Evolutionary conservation across 2,797 vertebrate genomes (phyloP).

Genomic region (Podarcis lilfordi): DNA sequence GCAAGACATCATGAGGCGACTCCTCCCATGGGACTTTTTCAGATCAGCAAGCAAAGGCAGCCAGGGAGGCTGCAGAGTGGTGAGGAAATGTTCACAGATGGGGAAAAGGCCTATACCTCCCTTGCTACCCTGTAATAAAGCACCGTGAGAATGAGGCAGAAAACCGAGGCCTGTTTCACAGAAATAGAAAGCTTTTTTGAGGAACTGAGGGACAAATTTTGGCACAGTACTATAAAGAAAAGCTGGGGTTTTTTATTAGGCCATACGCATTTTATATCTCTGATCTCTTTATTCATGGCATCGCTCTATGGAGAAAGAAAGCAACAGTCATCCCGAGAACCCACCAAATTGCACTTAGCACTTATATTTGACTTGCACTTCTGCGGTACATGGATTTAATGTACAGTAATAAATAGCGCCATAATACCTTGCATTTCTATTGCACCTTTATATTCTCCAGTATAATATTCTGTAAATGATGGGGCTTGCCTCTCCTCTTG

Average conservation of each 20-base stretch:
- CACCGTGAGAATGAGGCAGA: too few relatives aligned
- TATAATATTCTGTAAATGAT: slow-evolving; percentile 12
- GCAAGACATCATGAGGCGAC: too few relatives aligned
- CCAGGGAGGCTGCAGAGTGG: too few relatives aligned
- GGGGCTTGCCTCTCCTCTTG: background rate
- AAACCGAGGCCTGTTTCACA: too few relatives aligned
- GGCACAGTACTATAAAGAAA: background rate
- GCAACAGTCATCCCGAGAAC: background rate
- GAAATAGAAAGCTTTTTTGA: too few relatives aligned
- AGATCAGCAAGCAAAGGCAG: too few relatives aligned
- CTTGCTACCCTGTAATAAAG: too few relatives aligned
- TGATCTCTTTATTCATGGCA: slow-evolving; percentile 17
- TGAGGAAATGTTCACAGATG: too few relatives aligned
- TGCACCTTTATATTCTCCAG: background rate
- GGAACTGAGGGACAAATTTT: too few relatives aligned
- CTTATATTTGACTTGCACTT: slow-evolving; percentile 29
- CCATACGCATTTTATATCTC: slow-evolving; percentile 18
- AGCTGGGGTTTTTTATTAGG: slow-evolving; percentile 8
- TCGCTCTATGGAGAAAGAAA: slow-evolving; percentile 11
- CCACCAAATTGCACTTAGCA: slow-evolving; percentile 23
- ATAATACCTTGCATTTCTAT: slow-evolving; percentile 26
- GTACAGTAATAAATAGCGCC: slow-evolving; percentile 8
- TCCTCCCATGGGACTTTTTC: too few relatives aligned
- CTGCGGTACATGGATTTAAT: slow-evolving; percentile 31
- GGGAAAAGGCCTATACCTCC: too few relatives aligned